phyloP scores from a whole-genome alignment of 2,797 vertebrate genomes.

The Sus cebifrons region DNA sequence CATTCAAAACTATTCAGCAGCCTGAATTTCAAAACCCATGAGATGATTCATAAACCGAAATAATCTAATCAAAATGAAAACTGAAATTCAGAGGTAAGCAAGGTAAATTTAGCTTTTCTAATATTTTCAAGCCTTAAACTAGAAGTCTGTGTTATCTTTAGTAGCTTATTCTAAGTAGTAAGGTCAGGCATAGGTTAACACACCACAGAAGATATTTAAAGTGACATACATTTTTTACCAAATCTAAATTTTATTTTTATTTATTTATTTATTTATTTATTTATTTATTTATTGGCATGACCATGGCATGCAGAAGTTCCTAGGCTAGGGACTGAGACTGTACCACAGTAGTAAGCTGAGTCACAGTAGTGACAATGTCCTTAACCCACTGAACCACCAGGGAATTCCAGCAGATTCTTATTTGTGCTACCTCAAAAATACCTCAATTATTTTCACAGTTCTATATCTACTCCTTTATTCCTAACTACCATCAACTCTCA shows the following conservation, averaged over 20 bases:
- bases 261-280: too few species aligned
- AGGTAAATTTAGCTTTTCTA: background rate
- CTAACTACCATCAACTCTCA: background rate
- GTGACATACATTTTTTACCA: background rate
- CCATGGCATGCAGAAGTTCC: too few species aligned
- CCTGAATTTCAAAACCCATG: background rate
- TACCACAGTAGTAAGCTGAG: too few species aligned
- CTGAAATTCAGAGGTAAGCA: background rate
- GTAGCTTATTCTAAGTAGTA: background rate
- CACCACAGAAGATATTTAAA: background rate
- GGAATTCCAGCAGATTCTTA: background rate
- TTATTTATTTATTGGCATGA: too few species aligned
- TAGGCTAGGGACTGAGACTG: too few species aligned
- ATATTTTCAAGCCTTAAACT: background rate
- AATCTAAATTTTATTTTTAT: too few species aligned
- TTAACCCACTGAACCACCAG: too few species aligned
- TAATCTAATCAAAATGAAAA: background rate
- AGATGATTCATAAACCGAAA: background rate
- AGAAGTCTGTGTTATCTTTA: background rate
- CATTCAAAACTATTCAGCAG: background rate
- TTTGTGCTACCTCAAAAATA: background rate
- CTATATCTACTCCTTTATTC: background rate
- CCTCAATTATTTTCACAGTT: background rate
- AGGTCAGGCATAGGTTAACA: background rate
- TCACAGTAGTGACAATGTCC: too few species aligned